Base-by-base conservation (phyloP, 2,888 invertebrate genomes). In the Odontothrips loti region DNA sequence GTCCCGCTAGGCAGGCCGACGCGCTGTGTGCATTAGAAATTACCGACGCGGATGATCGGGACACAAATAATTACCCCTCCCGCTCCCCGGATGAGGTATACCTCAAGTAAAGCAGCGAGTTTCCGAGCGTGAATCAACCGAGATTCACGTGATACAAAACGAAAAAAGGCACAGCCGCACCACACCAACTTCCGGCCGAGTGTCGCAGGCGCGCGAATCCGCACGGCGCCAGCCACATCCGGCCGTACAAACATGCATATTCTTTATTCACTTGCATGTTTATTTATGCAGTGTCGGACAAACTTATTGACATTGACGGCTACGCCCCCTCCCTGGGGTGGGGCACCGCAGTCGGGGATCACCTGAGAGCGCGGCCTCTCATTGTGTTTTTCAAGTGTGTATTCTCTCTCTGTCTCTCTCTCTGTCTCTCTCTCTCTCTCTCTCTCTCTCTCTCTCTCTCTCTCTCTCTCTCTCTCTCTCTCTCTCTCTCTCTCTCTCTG, bases 341-440 rank as follows among this genome's bases (percentile, higher is more conserved):
- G 58, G 15, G 58, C 58, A 6, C 15, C 58, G 17, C 34, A 43
- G 34, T 6, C 34, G 23, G 68, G 23, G 68, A 2, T 27, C 23
- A 75, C 23, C 68, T 75, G 27, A 75, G n/a, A 27, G 23, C 68
- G n/a, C 68, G 68, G 34, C 34, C 34, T 43, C 34, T 58, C 58
- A 58, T 58, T 58, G 58, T 58, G 58, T 58, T 43, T n/a, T 58
- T 58, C 58, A 58, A 58, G 58, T 58, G 58, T 58, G 58, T 58
- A 11, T 6, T 58, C 58, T 58, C 58, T 17, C 58, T 17, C 58
- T 17, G 15, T 43, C 58, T n/a, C 58, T 15, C 51, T 6, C 51
- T 51, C 51, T 6, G 15, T 6, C 51, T 51, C 51, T 51, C 51
- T 6, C 51, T 6, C 8, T 6, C 8, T 6, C 51, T 51, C 51